Evolutionary conservation across 2,888 invertebrate genomes (phyloP), one percentile per base, ranked within the genome.

Genomic region (Phrixothrix hirtus): DNA sequence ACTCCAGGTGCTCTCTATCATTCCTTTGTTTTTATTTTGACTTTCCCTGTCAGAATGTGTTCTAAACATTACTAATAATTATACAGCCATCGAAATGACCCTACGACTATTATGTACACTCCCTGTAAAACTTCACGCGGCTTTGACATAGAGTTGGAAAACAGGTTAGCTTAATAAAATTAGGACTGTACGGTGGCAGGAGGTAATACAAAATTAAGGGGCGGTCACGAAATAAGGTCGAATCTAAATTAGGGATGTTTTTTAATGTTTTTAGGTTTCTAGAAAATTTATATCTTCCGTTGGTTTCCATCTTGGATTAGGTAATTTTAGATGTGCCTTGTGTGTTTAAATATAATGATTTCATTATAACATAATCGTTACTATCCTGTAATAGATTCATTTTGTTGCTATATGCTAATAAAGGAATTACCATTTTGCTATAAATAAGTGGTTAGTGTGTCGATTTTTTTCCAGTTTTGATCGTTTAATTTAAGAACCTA

Each of bases 281-380:
- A 58, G 51, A 57, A 61, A 65, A 65, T 64, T 65, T 66, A 64
- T 64, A 52, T 61, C 64, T 65, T 63, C 65, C 64, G 64, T 47
- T 52, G 57, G 62, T 39, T 59, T 57, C 65, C 68, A 68, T 66
- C 58, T 68, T 68, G 65, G 59, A 61, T 65, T 62, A 61, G 37
- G 45, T 35, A 27, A 36, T 34, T 44, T 43, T 50, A 27, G 38
- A 31, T 31, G 44, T 37, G 34, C 39, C 32, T 32, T 35, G 44
- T 34, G 30, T 50, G 43, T 52, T 46, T 36, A 36, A 32, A 45
- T 29, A 14, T 53, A 53, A 53, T 48, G 38, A 53, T 37, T 53
- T 48, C 38, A 53, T 53, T 46, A 52, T 32, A 25, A 35, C 29
- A 41, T 48, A 41, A 48, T 41, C 35, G 17, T 14, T 7, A 10